Evolutionary conservation across 2,797 vertebrate species (phyloP).

Genomic region (Diplodus puntazzo): DNA sequence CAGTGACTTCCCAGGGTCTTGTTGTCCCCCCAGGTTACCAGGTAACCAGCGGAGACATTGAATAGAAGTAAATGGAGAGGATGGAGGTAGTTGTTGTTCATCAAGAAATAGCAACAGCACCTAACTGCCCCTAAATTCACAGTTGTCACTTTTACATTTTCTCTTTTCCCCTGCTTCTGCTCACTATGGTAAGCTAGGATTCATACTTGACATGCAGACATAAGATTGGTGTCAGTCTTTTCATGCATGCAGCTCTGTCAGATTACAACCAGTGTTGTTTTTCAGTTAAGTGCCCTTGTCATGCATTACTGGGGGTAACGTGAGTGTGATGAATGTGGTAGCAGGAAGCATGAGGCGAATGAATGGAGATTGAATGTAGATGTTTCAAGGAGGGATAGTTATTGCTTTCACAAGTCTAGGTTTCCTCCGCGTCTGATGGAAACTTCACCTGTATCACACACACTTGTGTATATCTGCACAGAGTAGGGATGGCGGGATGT

Average conservation of each 20-base stretch:
- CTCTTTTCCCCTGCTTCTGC: background rate
- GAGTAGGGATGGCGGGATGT: too few relatives aligned
- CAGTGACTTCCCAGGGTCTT: background rate
- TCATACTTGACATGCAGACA: background rate
- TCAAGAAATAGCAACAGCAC: background rate
- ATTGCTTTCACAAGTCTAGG: constrained; percentile 4
- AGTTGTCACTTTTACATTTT: background rate
- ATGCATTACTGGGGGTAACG: background rate
- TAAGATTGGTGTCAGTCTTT: background rate
- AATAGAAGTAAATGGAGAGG: too few relatives aligned
- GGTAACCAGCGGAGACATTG: background rate
- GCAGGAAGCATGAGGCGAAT: background rate
- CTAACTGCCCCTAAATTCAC: too few relatives aligned
- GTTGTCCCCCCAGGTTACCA: background rate
- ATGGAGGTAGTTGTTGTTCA: background rate
- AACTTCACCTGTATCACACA: background rate
- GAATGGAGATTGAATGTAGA: background rate
- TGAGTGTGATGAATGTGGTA: constrained; percentile 13
- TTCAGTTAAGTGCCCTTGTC: constrained; percentile 14
- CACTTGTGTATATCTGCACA: background rate
- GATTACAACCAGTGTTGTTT: constrained; percentile 12
- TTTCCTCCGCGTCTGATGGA: background rate
- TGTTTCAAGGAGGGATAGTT: background rate
- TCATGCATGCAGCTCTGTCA: background rate
- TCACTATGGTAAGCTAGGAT: background rate